Evolutionary conservation across 35 echinoderm and acorn worm genomes (phyloP), one percentile per base, ranked within the genome.

Genomic region (Chiridota heheva): DNA sequence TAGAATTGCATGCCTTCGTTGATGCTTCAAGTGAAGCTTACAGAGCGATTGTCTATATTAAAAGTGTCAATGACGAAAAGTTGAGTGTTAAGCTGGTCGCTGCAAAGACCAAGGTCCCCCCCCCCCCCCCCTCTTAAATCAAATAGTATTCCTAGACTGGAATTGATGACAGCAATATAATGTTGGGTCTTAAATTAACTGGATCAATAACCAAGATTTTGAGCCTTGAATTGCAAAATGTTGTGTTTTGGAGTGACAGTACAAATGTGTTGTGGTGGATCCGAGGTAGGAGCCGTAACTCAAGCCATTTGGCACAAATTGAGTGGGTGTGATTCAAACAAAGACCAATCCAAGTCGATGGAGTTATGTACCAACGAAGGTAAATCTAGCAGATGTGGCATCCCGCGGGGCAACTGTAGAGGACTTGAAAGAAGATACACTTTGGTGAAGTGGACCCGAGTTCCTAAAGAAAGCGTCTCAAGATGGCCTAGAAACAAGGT

Each of bases 91-190:
- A 42, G 42, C 37, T 86, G 25, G 83, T 86, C 7, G 83, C 58
- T 6, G 27, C 83, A 1, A 86, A 65, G 42, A 76, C 83, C 8
- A 86, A 76, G 34, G 70, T 86, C 7, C 69, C 70, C 44, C 75
- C 75, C 22, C 27, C 76, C 76, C 7, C 69, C 70, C 44, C 75
- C 75, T 31, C 27, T 86, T 15, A 66, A 86, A 49, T 25, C 70
- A 27, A 39, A 61, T 16, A 40, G 83, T 76, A 76, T 86, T 38
- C 70, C 83, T 6, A 62, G 83, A 51, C 33, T 86, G n/a, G 81
- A 84, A 22, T 43, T 84, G 26, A 84, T 84, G 81, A 53, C 46
- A 38, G 53, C 81, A 55, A 13, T 84, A 56, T 22, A 55, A 13
- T 84, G 67, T 22, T 84, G 7, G 67, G 81, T 25, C 40, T 76